Percentiles rank a stretch among this genome's conserved stretches.
Evolutionary conservation across 2,113 vertebrate species (phyloP).

Genomic region (Hemibagrus wyckioides): DNA sequence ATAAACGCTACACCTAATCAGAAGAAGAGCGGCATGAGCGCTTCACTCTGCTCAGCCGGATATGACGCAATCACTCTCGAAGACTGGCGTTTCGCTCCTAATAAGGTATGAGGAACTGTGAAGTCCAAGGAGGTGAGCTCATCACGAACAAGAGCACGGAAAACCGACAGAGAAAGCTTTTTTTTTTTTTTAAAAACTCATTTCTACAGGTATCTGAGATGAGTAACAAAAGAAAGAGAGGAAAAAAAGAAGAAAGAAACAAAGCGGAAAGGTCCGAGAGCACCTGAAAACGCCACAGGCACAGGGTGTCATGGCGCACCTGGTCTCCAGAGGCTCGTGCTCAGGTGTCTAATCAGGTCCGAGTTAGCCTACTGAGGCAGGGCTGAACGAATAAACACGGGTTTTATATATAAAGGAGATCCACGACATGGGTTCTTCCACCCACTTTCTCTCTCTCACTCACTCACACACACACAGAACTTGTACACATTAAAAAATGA

Average conservation of each 20-base stretch:
- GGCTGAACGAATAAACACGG: not conserved
- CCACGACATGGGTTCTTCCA: not conserved
- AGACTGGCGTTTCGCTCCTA: constrained; percentile 60
- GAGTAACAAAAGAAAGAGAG: too few relatives aligned
- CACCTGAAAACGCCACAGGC: not conserved
- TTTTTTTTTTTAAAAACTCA: not conserved
- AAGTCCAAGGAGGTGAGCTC: constrained; percentile 48
- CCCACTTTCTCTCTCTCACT: not conserved
- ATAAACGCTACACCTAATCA: constrained; percentile 26
- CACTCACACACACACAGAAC: not conserved
- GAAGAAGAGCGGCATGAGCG: not conserved
- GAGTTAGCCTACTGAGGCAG: not conserved
- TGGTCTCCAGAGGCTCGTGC: not conserved
- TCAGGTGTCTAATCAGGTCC: constrained; percentile 3
- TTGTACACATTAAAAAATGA: not conserved
- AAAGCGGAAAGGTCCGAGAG: not conserved
- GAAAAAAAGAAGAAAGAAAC: too few relatives aligned
- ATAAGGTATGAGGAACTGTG: constrained; percentile 55
- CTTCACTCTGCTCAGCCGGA: constrained; percentile 35
- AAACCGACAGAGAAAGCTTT: not conserved
- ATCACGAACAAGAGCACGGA: constrained; percentile 15
- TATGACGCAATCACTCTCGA: constrained; percentile 49
- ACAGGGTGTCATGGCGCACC: not conserved
- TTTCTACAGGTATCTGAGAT: not conserved
- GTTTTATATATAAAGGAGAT: too few relatives aligned